Evolutionary conservation across 2,888 invertebrate species (phyloP).

Genomic region (Gastracanthus pulcherrimus): DNA sequence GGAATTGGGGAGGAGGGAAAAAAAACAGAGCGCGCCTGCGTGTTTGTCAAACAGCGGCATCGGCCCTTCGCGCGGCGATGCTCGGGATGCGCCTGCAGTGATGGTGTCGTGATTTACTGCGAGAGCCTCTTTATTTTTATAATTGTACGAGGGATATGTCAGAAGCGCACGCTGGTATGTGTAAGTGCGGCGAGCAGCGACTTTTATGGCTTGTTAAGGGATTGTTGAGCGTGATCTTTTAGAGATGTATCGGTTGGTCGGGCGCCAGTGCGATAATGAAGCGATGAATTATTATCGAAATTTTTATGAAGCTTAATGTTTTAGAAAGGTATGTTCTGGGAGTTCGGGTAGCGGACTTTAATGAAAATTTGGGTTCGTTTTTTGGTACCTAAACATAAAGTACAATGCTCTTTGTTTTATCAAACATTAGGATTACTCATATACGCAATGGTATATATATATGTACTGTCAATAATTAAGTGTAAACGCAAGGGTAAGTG

Average conservation of each 20-base stretch:
- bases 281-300: too few relatives aligned
- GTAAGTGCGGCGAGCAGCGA: neutral
- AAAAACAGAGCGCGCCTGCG: neutral
- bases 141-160: neutral
- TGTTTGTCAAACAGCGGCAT: constrained; percentile 7
- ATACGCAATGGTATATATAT: too few relatives aligned
- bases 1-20: neutral
- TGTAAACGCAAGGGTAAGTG: too few relatives aligned
- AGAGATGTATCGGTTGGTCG: too few relatives aligned
- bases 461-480: too few relatives aligned
- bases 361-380: neutral
- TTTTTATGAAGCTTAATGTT: too few relatives aligned
- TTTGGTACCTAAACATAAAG: neutral
- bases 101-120: neutral
- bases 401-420: too few relatives aligned
- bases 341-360: too few relatives aligned
- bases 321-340: too few relatives aligned
- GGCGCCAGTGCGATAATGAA: too few relatives aligned
- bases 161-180: neutral
- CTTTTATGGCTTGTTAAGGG: neutral
- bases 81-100: neutral
- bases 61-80: neutral
- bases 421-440: too few relatives aligned
- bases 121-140: neutral
- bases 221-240: neutral